These are phyloP conservation scores for Amiota mariae DNA, from an alignment of 2,888 invertebrate genomes.

Conservation along the genomic window DNA sequence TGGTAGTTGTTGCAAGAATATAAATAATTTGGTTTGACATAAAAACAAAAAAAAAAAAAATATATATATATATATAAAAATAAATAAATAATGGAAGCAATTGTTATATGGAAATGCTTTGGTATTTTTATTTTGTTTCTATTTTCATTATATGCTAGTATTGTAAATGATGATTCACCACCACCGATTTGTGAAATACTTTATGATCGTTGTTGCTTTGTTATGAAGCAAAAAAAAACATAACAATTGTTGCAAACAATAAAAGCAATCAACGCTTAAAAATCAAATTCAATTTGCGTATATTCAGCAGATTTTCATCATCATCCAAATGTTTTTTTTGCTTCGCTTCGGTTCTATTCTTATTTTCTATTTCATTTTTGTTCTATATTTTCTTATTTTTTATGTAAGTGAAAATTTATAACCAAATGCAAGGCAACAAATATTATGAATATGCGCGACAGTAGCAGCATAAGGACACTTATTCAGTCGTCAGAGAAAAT, in stretches of 20 bases:
- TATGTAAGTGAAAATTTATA: constrained; percentile 49
- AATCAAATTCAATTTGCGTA: constrained; percentile 66
- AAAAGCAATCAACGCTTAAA: constrained; percentile 65
- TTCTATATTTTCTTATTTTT: constrained; percentile 31
- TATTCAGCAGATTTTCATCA: constrained; percentile 53
- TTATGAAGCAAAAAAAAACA: constrained; percentile 11
- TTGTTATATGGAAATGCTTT: constrained; percentile 3
- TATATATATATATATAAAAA: background rate
- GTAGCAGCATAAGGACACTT: constrained; percentile 35
- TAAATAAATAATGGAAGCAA: background rate
- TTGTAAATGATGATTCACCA: background rate
- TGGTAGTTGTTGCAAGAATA: background rate
- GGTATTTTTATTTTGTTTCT: background rate
- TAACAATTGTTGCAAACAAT: constrained; percentile 46
- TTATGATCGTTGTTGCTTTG: constrained; percentile 13
- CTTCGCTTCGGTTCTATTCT: constrained; percentile 37
- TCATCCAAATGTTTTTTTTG: constrained; percentile 48
- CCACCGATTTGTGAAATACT: too few species aligned
- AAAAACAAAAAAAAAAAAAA: background rate
- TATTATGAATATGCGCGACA: constrained; percentile 34
- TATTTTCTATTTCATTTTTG: constrained; percentile 29
- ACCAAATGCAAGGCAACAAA: constrained; percentile 43
- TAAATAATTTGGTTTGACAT: constrained; percentile 19
- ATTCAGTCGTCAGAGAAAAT: background rate
- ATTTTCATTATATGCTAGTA: background rate